phyloP scores from a whole-genome alignment of 2,797 vertebrate species.

The Echeneis naucrates region DNA sequence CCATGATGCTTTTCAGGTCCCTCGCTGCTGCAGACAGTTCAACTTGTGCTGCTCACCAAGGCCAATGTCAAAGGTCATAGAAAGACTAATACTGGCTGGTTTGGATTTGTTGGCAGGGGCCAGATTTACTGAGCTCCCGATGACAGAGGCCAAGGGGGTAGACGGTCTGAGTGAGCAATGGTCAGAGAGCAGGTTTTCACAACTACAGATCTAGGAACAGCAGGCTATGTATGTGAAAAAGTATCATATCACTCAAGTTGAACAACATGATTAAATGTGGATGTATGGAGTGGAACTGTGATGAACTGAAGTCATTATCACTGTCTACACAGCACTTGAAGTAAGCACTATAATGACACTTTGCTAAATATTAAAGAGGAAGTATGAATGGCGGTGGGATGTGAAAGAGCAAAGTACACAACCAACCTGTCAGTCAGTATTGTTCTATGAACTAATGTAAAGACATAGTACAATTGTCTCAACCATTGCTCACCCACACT shows the following conservation, averaged over 20 bases:
- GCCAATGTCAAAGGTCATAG: conserved; percentile 99
- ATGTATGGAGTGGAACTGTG: conserved; percentile 58
- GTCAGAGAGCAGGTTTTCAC: conserved; percentile 66
- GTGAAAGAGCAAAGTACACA: conserved; percentile 44
- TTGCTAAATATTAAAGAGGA: conserved; percentile 41
- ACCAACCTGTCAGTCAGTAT: conserved; percentile 43
- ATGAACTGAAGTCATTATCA: conserved; percentile 42
- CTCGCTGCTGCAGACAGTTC: conserved; percentile 99
- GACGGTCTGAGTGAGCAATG: conserved; percentile 86
- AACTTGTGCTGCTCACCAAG: conserved; percentile 99
- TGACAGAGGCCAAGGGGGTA: conserved; percentile 83
- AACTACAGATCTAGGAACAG: conserved; percentile 60
- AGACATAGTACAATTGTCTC: conserved; percentile 55
- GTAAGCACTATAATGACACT: conserved; percentile 42
- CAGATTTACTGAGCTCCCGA: conserved; percentile 79
- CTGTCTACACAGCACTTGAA: conserved; percentile 39
- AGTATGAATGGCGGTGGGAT: conserved; percentile 59
- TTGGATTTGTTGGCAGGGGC: conserved; percentile 77
- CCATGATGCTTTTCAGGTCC: conserved; percentile 99
- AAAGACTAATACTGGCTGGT: conserved; percentile 87
- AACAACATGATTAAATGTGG: conserved; percentile 43
- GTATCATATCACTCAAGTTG: conserved; percentile 39
- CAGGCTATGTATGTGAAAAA: conserved; percentile 51
- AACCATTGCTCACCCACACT: conserved; percentile 98
- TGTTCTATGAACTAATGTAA: conserved; percentile 49